Evolutionary conservation across 2,113 vertebrate species (phyloP), one percentile per base, ranked within the genome.

Genomic region (Rhineura floridana): DNA sequence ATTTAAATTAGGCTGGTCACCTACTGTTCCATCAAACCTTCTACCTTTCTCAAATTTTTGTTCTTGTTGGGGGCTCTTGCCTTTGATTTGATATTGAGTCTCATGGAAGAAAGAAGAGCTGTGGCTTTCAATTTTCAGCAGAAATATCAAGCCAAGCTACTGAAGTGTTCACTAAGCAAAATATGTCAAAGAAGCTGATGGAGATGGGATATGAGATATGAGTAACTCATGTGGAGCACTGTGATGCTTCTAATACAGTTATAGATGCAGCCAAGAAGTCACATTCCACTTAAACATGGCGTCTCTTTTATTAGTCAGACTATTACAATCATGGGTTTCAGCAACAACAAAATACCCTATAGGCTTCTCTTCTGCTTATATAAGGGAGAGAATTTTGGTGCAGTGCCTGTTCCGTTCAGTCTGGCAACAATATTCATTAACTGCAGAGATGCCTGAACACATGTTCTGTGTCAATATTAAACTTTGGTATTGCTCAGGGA

Each of bases 1-100:
- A 89, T 95, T 94, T 94, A 89, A 93, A 88, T 13, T 92, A 75
- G 84, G 86, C 87, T 90, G n/a, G 73, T 79, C 90, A 93, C 77
- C 89, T 88, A 59, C 90, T 94, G 87, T 72, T 82, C 52, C 83
- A 23, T 84, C 17, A 42, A 83, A 72, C 50, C 70, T 86, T 72
- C n/a, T 87, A 39, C 70, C 87, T 69, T 72, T 78, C 92, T 83
- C 39, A 44, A 81, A 48, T 48, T 73, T 94, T 92, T 92, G 94
- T 94, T 90, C 84, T 82, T 93, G 87, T 94, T 52, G 87, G 88
- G 87, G 83, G 89, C 83, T 85, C 89, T 88, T 70, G 89, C 83
- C 91, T 90, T 94, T 92, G 88, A 3, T 55, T 89, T 12, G 46
- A 17, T 87, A 39, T 81, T 90, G 10, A 39, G 87, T 93, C 79